phyloP scores from a whole-genome alignment of 1,140 invertebrate genomes.

The Cydia pomonella region DNA sequence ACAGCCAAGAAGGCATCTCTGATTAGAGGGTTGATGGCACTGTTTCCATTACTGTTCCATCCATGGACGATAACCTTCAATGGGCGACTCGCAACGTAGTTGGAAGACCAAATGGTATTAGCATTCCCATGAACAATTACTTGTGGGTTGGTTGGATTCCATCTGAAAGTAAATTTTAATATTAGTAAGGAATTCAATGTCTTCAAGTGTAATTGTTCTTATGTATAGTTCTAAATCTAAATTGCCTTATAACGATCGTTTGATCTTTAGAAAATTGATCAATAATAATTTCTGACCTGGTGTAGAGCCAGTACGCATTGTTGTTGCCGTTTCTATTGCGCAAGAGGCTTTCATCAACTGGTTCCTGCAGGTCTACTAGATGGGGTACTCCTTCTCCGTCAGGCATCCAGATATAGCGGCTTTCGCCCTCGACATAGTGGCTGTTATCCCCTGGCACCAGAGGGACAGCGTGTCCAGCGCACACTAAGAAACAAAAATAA shows the following conservation, averaged over 20 bases:
- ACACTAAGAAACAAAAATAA: constrained; percentile 47
- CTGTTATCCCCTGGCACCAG: constrained; percentile 60
- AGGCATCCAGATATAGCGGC: constrained; percentile 67
- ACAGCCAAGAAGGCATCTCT: constrained; percentile 35
- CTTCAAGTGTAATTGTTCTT: too few species aligned
- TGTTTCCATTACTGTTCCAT: constrained; percentile 57
- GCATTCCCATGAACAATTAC: constrained; percentile 49
- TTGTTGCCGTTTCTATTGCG: constrained; percentile 52
- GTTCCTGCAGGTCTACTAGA: constrained; percentile 58
- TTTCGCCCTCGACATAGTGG: constrained; percentile 63
- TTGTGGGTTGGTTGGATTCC: constrained; percentile 51
- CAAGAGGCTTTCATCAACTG: constrained; percentile 39
- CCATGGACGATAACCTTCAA: constrained; percentile 58
- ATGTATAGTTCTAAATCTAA: too few species aligned
- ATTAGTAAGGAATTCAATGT: too few species aligned
- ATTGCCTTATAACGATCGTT: constrained; percentile 80
- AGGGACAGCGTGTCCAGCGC: constrained; percentile 45
- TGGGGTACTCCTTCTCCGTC: constrained; percentile 51
- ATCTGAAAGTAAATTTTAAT: constrained; percentile 49
- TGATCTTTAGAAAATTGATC: constrained; percentile 65
- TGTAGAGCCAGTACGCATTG: constrained; percentile 42
- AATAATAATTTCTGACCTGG: constrained; percentile 19
- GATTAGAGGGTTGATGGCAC: constrained; percentile 36
- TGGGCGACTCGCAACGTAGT: constrained; percentile 45
- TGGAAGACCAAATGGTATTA: constrained; percentile 51